Percentiles rank a stretch among this genome's conserved stretches.
These are phyloP conservation scores for Drosophila lacteicornis DNA, from an alignment of 1,140 invertebrate species.

Conservation along the genomic window DNA sequence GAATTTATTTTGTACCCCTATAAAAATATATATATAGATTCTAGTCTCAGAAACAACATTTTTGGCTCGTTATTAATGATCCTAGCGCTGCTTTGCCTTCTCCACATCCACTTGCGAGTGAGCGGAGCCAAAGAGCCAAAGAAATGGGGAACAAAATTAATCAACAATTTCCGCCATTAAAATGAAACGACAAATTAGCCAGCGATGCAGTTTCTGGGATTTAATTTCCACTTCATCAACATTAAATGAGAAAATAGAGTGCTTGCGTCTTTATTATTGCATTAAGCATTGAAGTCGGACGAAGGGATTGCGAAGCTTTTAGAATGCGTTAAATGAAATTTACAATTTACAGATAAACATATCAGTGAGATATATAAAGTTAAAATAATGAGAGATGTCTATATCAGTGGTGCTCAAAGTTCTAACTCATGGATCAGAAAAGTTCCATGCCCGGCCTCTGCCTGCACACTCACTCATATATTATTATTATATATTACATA, in stretches of 20 bases:
- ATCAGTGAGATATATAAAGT: neutral
- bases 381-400: no score
- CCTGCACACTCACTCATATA: no score
- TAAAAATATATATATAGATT: no score
- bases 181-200: slow-evolving; percentile 45
- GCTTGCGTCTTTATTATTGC: neutral
- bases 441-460: no score
- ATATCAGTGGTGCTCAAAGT: no score
- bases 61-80: slow-evolving; percentile 18
- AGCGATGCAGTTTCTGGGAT: slow-evolving; percentile 28
- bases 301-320: neutral
- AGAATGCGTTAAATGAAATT: slow-evolving; percentile 44
- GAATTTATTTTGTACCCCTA: no score
- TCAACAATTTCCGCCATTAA: slow-evolving; percentile 65
- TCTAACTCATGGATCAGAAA: no score
- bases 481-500: no score
- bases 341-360: slow-evolving; percentile 7
- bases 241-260: slow-evolving; percentile 50
- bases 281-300: neutral
- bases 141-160: slow-evolving; percentile 46
- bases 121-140: neutral
- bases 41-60: slow-evolving; percentile 35
- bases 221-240: slow-evolving; percentile 70
- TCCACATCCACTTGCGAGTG: neutral
- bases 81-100: neutral